Base-by-base conservation (phyloP, 2,888 invertebrate genomes). In the Argynnis bischoffii region DNA sequence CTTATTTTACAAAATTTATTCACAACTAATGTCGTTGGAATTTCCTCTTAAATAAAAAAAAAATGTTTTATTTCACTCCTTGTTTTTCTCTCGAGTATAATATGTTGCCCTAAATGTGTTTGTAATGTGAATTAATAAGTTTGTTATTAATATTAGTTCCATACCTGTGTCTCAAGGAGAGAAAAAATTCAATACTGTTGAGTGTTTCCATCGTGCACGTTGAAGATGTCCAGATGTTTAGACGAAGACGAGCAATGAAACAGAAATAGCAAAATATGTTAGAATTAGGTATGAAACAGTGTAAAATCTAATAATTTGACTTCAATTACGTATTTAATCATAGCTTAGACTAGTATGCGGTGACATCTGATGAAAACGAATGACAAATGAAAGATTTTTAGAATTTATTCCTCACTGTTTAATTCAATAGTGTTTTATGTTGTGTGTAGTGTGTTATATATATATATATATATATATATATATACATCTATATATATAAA, bases 161-260 rank as follows among this genome's bases (percentile, higher is more conserved):
- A 68, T 74, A 76, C 75, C 76, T 75, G 64, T 65, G 88, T 86
- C 91, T 91, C 91, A 84, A 91, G 88, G 83, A 82, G 83, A 73
- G 69, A 83, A 80, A 75, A 77, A 64, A 79, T 67, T 85, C 72
- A 83, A 81, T 92, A 91, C 92, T 92, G 79, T 75, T 63, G 73
- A 48, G 41, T 72, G 75, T 51, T 64, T 77, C 73, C 74, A 72
- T 66, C 67, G 68, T 65, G 59, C 66, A 61, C 69, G 64, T 71
- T 63, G 75, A 67, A 75, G 53, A 71, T 50, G 55, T 55, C 66
- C 74, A 74, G 72, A 69, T 66, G 69, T 21, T 21, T n/a, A 55
- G 48, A 48, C 57, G 69, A 50, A 51, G 65, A 31, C 64, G 59
- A 41, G 48, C 53, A 75, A 75, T 75, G 69, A 74, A 75, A 70